phyloP scores from a whole-genome alignment of 1,140 invertebrate genomes.

The Drosophila suzukii region DNA sequence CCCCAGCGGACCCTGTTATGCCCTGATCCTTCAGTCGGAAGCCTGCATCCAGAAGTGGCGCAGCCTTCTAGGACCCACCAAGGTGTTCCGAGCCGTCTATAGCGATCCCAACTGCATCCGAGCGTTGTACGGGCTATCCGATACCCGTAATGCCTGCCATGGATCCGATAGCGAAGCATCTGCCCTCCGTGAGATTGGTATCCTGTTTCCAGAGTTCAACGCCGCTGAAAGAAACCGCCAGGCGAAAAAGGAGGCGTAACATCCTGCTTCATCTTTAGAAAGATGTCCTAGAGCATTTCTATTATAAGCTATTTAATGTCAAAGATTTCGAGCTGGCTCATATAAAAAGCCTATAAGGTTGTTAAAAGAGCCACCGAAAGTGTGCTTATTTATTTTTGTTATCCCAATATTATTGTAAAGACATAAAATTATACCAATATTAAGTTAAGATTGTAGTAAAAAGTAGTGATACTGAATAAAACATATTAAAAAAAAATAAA shows the following conservation, averaged over 20 bases:
- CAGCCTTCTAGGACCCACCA: slow-evolving; percentile 94
- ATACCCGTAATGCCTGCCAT: slow-evolving; percentile 96
- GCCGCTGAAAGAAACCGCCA: neutral
- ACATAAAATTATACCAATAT: no score
- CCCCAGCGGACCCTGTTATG: slow-evolving; percentile 92
- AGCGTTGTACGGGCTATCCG: slow-evolving; percentile 93
- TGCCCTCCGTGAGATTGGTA: slow-evolving; percentile 90
- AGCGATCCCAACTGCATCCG: slow-evolving; percentile 91
- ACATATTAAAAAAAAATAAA: no score
- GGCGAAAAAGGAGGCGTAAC: slow-evolving; percentile 33
- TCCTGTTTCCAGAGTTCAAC: slow-evolving; percentile 93
- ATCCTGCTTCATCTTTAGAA: no score
- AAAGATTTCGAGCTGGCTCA: neutral
- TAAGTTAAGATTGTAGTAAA: no score
- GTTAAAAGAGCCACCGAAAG: neutral
- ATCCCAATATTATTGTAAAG: no score
- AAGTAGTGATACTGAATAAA: neutral
- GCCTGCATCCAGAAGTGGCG: slow-evolving; percentile 93
- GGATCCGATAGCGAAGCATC: slow-evolving; percentile 95
- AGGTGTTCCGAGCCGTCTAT: slow-evolving; percentile 92
- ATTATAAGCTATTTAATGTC: neutral
- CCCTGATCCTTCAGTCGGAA: slow-evolving; percentile 90
- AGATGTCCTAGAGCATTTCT: neutral
- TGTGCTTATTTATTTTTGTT: neutral
- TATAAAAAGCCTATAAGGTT: neutral